These are phyloP conservation scores for Heliconius charithonia DNA, from an alignment of 2,888 invertebrate species.

Conservation along the genomic window DNA sequence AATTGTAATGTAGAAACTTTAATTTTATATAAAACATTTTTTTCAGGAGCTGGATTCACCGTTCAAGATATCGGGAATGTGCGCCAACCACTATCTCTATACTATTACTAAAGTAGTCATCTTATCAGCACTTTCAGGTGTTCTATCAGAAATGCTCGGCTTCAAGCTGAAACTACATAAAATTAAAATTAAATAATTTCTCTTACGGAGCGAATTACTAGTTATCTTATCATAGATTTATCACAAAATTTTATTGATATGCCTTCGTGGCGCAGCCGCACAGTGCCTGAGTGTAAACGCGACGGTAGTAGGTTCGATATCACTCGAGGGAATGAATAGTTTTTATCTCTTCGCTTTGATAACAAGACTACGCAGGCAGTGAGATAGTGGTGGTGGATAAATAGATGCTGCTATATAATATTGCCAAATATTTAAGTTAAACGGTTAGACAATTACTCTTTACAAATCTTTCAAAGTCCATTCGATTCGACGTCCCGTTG, in stretches of 20 bases:
- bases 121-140: slow-evolving; percentile 96
- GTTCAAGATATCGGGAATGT: slow-evolving; percentile 97
- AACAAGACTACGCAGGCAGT: no score
- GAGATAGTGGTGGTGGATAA: neutral
- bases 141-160: slow-evolving; percentile 97
- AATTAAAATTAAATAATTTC: slow-evolving; percentile 92
- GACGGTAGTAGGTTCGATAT: neutral
- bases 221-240: neutral
- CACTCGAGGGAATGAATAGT: neutral
- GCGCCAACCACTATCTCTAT: slow-evolving; percentile 97
- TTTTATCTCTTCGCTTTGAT: no score
- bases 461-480: slow-evolving; percentile 6
- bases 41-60: slow-evolving; percentile 96
- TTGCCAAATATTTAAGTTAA: slow-evolving; percentile 18
- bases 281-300: neutral
- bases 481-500: slow-evolving; percentile 11
- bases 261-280: neutral
- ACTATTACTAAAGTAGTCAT: slow-evolving; percentile 98
- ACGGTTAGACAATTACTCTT: slow-evolving; percentile 5
- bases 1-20: neutral
- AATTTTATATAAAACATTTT: slow-evolving; percentile 21
- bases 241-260: neutral
- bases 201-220: neutral
- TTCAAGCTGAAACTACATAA: slow-evolving; percentile 98
- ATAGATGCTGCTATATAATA: neutral